Conservation (phyloP, 2,113 vertebrate genomes). For the Tautogolabrus adspersus region DNA sequence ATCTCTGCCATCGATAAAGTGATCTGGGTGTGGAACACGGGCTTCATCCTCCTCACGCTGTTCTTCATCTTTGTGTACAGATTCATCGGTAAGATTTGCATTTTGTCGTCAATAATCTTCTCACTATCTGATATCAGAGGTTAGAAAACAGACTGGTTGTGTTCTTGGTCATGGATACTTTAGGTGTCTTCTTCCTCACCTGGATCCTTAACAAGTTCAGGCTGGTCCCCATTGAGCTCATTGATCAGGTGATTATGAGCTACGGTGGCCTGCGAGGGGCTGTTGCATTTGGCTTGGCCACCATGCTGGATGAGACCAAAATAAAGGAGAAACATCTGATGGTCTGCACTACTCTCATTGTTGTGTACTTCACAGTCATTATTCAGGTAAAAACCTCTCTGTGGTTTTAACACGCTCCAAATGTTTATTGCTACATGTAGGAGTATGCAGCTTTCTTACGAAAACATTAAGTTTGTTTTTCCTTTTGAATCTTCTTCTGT, state of each 20-base stretch:
- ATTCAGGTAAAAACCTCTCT: constrained; percentile 87
- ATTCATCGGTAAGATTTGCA: constrained; percentile 88
- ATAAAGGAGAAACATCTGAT: constrained; percentile 91
- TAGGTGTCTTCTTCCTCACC: constrained; percentile 91
- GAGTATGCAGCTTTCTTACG: not conserved
- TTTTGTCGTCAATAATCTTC: not conserved
- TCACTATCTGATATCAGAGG: not conserved
- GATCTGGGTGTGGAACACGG: constrained; percentile 96
- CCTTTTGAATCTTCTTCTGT: constrained; percentile 26
- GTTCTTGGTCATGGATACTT: not conserved
- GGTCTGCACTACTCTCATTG: constrained; percentile 93
- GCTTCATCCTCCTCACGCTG: constrained; percentile 93
- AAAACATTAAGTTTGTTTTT: not conserved
- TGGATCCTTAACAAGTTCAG: constrained; percentile 94
- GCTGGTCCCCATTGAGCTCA: constrained; percentile 90
- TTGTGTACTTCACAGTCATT: constrained; percentile 97
- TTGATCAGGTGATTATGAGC: constrained; percentile 97
- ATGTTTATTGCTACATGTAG: not conserved
- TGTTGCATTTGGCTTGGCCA: constrained; percentile 92
- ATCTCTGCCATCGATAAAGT: constrained; percentile 91
- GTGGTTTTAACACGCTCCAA: not conserved
- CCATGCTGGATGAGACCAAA: constrained; percentile 82
- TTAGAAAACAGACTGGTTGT: not conserved
- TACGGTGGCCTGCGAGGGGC: constrained; percentile 96
- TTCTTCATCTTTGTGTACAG: constrained; percentile 93